Base-by-base conservation (phyloP, 2,888 invertebrate genomes). In the Ennomos quercinarius region DNA sequence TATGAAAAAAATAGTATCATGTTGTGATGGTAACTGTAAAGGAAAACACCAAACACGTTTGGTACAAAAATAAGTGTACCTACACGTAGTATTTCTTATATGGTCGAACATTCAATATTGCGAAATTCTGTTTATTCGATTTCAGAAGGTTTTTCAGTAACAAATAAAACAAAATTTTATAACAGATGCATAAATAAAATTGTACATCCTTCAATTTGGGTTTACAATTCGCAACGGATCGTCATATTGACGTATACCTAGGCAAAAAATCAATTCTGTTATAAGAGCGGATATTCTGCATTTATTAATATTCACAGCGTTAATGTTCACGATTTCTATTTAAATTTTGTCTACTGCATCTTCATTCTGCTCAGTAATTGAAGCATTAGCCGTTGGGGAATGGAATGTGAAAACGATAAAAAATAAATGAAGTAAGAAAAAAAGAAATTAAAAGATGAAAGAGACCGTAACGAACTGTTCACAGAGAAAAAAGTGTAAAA, bases 361-460 rank as follows among this genome's bases (percentile, higher is more conserved):
- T 67, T 62, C 70, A 70, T 78, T 80, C 71, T 61, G 64, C 61
- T 61, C 63, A 57, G 64, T 78, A 81, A 80, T 80, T 80, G 76
- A 79, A 76, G 77, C 77, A 80, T 83, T 80, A 80, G 77, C 67
- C 60, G 69, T 71, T 64, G 57, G 73, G 74, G 75, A 73, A 68
- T 57, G 72, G 67, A 72, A 77, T 75, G 70, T 73, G 70, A 75
- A 80, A 80, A 73, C 60, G 60, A 61, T 61, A 76, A 74, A 71
- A 80, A 80, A 77, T 78, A 77, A 83, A 61, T 61, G 60, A 85
- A 78, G 75, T 78, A 78, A 73, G 72, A 72, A 75, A 76, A 71
- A 80, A 84, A 82, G 71, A 81, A 86, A 84, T 81, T 84, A 84
- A 84, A 82, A 83, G 75, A 87, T 82, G 79, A 86, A 87, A 81